These are phyloP conservation scores for Blennius ocellaris DNA, from an alignment of 2,113 vertebrate species.

Conservation along the genomic window DNA sequence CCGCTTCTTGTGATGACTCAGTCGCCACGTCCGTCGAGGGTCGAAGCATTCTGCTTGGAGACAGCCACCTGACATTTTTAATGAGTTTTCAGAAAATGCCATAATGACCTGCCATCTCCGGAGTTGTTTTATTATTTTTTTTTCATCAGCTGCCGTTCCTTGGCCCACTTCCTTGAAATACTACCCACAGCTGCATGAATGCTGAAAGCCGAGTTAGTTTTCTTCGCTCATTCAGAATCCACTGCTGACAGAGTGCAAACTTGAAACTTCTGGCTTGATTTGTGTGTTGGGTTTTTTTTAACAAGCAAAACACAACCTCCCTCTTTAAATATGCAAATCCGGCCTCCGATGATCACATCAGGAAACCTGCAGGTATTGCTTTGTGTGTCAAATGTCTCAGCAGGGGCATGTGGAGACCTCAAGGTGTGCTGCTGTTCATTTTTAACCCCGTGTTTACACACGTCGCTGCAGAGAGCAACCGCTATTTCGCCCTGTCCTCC, in stretches of 20 bases:
- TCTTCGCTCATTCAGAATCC: neutral
- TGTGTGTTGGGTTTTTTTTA: neutral
- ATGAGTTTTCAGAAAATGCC: slow-evolving; percentile 12
- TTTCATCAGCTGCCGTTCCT: neutral
- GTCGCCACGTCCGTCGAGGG: slow-evolving; percentile 30
- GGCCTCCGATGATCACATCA: neutral
- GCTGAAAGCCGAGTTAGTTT: slow-evolving; percentile 1
- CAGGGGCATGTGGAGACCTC: neutral
- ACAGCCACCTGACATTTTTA: slow-evolving; percentile 26
- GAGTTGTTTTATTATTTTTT: neutral
- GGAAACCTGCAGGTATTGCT: neutral
- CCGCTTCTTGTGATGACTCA: slow-evolving; percentile 45
- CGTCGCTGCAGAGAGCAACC: neutral
- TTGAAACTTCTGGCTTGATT: slow-evolving; percentile 2
- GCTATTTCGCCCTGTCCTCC: neutral
- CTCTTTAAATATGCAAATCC: neutral
- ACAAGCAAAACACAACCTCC: neutral
- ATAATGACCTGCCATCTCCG: slow-evolving; percentile 6
- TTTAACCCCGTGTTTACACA: neutral
- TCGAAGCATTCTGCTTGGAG: slow-evolving; percentile 20
- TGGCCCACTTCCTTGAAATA: neutral
- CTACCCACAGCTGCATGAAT: neutral
- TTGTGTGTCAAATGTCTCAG: neutral
- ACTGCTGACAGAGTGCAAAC: neutral
- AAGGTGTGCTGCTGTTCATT: neutral